phyloP scores from a whole-genome alignment of 64 coral and sea anemone species.

The Montipora foliosa region DNA sequence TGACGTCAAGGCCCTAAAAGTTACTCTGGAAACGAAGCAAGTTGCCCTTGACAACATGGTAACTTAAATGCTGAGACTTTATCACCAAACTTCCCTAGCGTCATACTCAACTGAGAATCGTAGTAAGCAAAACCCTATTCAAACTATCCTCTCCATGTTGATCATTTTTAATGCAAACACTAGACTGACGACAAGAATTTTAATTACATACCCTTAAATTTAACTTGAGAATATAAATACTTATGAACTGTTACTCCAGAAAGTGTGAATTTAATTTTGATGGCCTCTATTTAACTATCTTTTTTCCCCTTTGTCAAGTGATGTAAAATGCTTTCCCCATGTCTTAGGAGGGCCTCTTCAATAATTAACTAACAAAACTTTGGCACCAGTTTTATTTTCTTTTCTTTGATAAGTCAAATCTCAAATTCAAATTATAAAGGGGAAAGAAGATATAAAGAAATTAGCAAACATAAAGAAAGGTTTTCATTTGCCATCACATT shows the following conservation, averaged over 20 bases:
- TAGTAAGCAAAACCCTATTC: background rate
- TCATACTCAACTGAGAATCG: too few species aligned
- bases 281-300: background rate
- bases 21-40: too few species aligned
- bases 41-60: too few species aligned
- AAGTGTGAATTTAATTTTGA: background rate
- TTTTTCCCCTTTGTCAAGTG: background rate
- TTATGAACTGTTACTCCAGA: background rate
- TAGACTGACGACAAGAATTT: background rate
- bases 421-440: background rate
- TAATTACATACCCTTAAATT: background rate
- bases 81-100: too few species aligned
- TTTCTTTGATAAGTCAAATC: background rate
- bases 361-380: background rate
- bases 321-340: too few species aligned
- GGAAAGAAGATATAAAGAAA: background rate
- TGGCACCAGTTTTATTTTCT: background rate
- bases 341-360: too few species aligned
- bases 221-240: background rate
- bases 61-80: too few species aligned
- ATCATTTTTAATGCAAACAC: background rate
- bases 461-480: background rate
- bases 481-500: background rate
- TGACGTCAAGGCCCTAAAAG: too few species aligned
- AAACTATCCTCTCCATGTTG: background rate